Evolutionary conservation across 1,140 invertebrate genomes (phyloP).

Genomic region (Adelges cooleyi): DNA sequence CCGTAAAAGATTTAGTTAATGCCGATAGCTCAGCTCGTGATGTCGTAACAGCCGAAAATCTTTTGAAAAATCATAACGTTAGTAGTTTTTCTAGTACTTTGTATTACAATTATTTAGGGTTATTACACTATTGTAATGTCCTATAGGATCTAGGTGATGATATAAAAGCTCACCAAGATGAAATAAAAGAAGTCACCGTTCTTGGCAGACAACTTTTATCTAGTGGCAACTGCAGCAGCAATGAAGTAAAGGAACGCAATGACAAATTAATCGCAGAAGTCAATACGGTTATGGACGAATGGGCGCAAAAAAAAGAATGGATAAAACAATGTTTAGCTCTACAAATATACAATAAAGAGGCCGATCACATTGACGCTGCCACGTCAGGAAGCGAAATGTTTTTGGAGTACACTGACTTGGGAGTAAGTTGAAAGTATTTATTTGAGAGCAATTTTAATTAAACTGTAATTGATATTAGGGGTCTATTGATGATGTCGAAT

Average conservation of each 20-base stretch:
- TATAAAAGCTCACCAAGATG: constrained; percentile 79
- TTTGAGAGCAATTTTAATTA: background rate
- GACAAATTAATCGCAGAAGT: constrained; percentile 63
- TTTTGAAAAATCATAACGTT: constrained; percentile 74
- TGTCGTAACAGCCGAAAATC: constrained; percentile 77
- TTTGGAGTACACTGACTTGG: constrained; percentile 76
- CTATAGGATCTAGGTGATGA: constrained; percentile 69
- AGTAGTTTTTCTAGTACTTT: background rate
- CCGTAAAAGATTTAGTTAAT: constrained; percentile 68
- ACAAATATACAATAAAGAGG: constrained; percentile 87
- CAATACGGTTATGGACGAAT: constrained; percentile 59
- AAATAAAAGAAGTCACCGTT: constrained; percentile 65
- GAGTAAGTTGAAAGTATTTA: constrained; percentile 47
- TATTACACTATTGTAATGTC: background rate
- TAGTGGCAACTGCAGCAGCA: constrained; percentile 51
- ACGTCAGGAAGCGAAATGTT: constrained; percentile 89
- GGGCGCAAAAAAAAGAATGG: constrained; percentile 71
- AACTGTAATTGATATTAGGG: constrained; percentile 43
- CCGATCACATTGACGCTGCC: constrained; percentile 91
- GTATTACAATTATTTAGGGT: background rate
- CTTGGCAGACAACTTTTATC: constrained; percentile 61
- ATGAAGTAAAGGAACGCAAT: constrained; percentile 60
- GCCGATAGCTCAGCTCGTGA: constrained; percentile 72
- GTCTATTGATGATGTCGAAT: constrained; percentile 88
- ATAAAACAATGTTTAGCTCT: constrained; percentile 74